phyloP scores from a whole-genome alignment of 2,888 invertebrate species.

The Mylabris sibirica region DNA sequence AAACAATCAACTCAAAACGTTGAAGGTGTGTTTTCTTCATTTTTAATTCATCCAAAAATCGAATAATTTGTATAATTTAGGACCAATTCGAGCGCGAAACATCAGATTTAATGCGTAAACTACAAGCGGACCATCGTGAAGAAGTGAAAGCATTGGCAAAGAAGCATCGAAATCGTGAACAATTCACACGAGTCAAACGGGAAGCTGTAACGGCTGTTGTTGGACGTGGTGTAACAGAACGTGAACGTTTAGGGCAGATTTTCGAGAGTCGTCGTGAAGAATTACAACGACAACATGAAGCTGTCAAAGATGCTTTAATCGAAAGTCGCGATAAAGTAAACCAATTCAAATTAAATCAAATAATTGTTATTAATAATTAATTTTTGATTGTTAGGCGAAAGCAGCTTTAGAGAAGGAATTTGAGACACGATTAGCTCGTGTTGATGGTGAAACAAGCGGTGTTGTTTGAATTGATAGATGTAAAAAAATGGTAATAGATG shows the following conservation, averaged over 20 bases:
- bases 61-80: constrained; percentile 45
- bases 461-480: constrained; percentile 31
- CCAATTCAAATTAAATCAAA: no score
- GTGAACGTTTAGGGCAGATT: constrained; percentile 79
- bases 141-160: constrained; percentile 89
- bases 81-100: constrained; percentile 75
- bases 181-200: constrained; percentile 84
- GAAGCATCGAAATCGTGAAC: constrained; percentile 89
- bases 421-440: constrained; percentile 57
- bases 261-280: constrained; percentile 80
- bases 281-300: constrained; percentile 80
- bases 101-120: constrained; percentile 77
- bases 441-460: constrained; percentile 55
- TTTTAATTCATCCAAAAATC: background rate
- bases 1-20: constrained; percentile 78
- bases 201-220: constrained; percentile 85
- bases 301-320: constrained; percentile 73
- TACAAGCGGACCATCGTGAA: constrained; percentile 83
- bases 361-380: background rate
- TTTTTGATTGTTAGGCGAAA: constrained; percentile 53
- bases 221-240: constrained; percentile 88
- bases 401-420: constrained; percentile 58
- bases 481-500: constrained; percentile 22
- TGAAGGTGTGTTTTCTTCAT: constrained; percentile 63
- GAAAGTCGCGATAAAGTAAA: constrained; percentile 74